Evolutionary conservation across 2,113 vertebrate genomes (phyloP).

Genomic region (Muntiacus reevesi): DNA sequence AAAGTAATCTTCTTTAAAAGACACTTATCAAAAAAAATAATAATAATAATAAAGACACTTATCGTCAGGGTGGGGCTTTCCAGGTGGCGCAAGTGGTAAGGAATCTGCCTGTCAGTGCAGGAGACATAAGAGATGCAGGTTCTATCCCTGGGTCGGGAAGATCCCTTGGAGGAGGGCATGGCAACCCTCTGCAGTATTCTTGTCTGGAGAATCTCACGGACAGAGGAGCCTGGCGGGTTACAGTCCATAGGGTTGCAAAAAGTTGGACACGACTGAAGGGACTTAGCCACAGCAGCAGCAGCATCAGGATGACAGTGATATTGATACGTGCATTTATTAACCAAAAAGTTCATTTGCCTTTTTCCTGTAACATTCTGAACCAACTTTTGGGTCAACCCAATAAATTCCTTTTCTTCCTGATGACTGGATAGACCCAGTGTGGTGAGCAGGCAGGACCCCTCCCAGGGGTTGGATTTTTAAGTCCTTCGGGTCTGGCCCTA

Average conservation of each 20-base stretch:
- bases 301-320: fast-evolving
- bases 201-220: not conserved
- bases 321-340: not conserved
- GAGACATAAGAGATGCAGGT: not conserved
- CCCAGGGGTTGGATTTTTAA: not conserved
- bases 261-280: not conserved
- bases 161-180: not conserved
- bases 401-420: not conserved
- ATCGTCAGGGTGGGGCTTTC: not conserved
- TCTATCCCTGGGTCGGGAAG: not conserved
- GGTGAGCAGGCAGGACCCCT: fast-evolving
- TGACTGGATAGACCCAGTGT: too few relatives aligned
- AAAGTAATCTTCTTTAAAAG: not conserved
- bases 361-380: not conserved
- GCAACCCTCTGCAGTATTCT: not conserved
- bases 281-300: not conserved
- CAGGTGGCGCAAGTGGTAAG: not conserved
- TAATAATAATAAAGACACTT: too few relatives aligned
- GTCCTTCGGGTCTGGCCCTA: not conserved
- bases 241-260: not conserved
- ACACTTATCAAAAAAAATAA: too few relatives aligned
- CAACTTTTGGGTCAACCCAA: not conserved
- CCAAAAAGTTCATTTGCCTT: not conserved
- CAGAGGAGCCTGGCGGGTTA: not conserved
- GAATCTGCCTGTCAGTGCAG: not conserved